A percentile compares a stretch with the other conserved stretches of the same genome.
These are phyloP conservation scores for Catharus minimus DNA, from an alignment of 2,113 vertebrate genomes.

Conservation along the genomic window DNA sequence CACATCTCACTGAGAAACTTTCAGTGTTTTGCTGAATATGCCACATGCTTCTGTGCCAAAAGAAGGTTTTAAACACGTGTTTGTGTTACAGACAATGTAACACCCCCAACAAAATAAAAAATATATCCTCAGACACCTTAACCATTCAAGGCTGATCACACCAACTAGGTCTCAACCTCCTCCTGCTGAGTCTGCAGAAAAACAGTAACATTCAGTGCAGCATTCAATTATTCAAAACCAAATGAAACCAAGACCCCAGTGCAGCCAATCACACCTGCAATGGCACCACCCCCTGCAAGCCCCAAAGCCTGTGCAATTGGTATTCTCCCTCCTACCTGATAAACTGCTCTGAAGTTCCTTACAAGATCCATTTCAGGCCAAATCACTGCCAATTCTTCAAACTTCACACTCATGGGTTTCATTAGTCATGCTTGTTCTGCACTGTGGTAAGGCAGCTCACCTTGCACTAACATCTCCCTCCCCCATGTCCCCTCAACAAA, in stretches of 20 bases:
- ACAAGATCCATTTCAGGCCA: neutral
- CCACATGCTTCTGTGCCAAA: neutral
- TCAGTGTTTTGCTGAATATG: neutral
- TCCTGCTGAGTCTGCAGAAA: neutral
- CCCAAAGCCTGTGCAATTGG: neutral
- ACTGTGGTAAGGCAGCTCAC: neutral
- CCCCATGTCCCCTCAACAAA: neutral
- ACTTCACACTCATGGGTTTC: accelerated
- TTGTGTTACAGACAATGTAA: neutral
- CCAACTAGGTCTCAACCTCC: neutral
- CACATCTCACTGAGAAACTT: neutral
- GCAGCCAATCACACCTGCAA: neutral
- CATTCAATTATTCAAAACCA: neutral
- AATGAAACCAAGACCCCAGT: neutral
- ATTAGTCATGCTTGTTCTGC: accelerated
- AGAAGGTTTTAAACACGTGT: neutral
- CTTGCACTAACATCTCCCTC: neutral
- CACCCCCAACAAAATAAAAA: neutral
- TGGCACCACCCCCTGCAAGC: accelerated
- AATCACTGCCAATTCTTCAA: neutral
- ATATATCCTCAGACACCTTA: neutral
- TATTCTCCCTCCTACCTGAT: neutral
- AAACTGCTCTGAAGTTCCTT: neutral
- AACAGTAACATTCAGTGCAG: neutral
- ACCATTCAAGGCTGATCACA: neutral